A percentile compares a stretch with the other conserved stretches of the same genome.
These are phyloP conservation scores for Lasiurus borealis DNA, from an alignment of 2,113 vertebrate genomes.

Conservation along the genomic window DNA sequence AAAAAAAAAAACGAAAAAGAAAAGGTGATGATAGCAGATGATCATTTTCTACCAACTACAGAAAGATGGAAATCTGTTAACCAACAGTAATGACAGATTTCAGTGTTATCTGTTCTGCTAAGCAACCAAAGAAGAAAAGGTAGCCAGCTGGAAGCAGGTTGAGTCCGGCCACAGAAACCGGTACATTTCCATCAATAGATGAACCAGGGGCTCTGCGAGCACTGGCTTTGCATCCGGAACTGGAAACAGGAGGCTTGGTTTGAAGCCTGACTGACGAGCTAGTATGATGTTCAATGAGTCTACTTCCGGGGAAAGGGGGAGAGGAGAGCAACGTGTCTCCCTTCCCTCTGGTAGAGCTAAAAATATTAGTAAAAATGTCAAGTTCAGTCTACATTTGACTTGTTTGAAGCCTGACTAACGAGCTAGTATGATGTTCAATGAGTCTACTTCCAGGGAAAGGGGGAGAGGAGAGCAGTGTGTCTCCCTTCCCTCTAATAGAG, in stretches of 20 bases:
- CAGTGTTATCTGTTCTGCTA: neutral
- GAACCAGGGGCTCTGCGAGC: no score
- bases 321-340: neutral
- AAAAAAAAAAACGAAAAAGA: no score
- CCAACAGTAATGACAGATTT: neutral
- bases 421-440: neutral
- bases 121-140: neutral
- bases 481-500: neutral
- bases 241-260: neutral
- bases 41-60: neutral
- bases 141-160: neutral
- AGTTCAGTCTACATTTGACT: neutral
- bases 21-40: neutral
- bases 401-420: neutral
- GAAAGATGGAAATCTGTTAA: neutral
- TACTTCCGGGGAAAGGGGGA: neutral
- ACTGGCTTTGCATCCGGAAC: no score
- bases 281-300: neutral
- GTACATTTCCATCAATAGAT: neutral
- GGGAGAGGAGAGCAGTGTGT: neutral
- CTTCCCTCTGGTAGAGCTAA: neutral
- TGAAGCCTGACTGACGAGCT: neutral
- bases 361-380: constrained; percentile 5
- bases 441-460: neutral
- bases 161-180: neutral